Base-by-base conservation (phyloP, 92 coral and sea anemone species). In the Isaurus tuberculatus region DNA sequence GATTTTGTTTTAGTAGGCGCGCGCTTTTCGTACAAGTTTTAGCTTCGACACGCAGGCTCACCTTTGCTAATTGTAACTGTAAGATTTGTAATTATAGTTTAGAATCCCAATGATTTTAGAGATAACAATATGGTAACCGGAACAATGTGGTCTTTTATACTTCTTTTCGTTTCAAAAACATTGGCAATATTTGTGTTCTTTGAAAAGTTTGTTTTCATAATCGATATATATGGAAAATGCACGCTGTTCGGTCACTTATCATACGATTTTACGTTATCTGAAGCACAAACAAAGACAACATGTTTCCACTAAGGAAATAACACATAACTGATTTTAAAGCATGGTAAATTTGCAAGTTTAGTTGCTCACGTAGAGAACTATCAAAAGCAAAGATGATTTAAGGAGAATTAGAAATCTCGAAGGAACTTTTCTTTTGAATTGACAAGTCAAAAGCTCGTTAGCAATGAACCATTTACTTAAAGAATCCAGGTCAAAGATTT, bases 371-470 rank as follows among this genome's bases (percentile, higher is more conserved):
- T 5, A 63, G 36, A 9, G 10, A 0, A 25, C 8, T 26, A 42
- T 9, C 2, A 22, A 43, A 40, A 70, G 14, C 58, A 71, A 71
- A 27, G 43, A 2, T 43, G 34, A 11, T 74, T 49, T 31, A 30
- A 19, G 17, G 20, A 34, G 34, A 2, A 30, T 74, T 30, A 17
- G 23, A 25, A 34, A 23, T 26, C 58, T 19, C 26, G 26, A 16
- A 77, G 69, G 82, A 57, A 77, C 22, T 57, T 67, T 51, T 10
- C 80, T 23, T 77, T 57, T 58, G 58, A 31, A 27, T 33, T 32
- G 26, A 77, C 25, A 77, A 32, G 58, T 77, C 82, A 77, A 77
- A 58, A 58, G 32, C 82, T 77, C 82, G 68, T 77, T 77, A 77
- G 82, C 70, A 77, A 27, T 57, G 82, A 17, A 34, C 32, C 82